Base-by-base conservation (phyloP, 2,113 vertebrate species). In the Diphyllodes magnificus region DNA sequence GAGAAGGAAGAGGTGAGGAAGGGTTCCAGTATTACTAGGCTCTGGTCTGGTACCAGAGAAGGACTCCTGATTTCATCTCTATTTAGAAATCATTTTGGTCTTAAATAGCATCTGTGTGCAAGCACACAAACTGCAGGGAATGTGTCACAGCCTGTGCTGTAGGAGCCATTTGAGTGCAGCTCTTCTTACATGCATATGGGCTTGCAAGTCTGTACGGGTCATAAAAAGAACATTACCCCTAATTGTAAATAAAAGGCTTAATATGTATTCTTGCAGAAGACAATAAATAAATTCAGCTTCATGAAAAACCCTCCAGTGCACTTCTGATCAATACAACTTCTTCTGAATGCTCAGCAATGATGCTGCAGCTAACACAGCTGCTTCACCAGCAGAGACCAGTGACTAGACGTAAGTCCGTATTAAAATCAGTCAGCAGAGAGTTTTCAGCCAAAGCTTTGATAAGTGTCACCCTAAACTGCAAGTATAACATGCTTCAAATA, bases 161-260 rank as follows among this genome's bases (percentile, higher is more conserved):
- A 42, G 59, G 42, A 92, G 64, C 68, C 10, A 1, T 3, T 44
- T 11, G 50, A 60, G 51, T 50, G 24, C 57, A 68, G 56, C 30
- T 56, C 17, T 18, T 49, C 24, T 59, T 13, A 16, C 22, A 2
- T 44, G 25, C n/a, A 18, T 1, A 15, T 3, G 20, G 63, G 39
- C 40, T n/a, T 71, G 39, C 20, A 4, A 11, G 22, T 5, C n/a
- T 53, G 6, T 15, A 17, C 0, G 2, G 33, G 6, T 51, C 70
- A 49, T 14, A 15, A 84, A 75, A 53, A 42, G 23, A 72, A 22
- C 42, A 51, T 66, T 44, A 25, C 44, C 23, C 61, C 40, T 51
- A 75, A n/a, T 5, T 70, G 50, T 42, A 91, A 82, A 70, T 56
- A 73, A 75, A 44, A 76, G 37, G 24, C 21, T 65, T 72, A 28